phyloP scores from a whole-genome alignment of 2,888 invertebrate species.

The Microchrysa polita region DNA sequence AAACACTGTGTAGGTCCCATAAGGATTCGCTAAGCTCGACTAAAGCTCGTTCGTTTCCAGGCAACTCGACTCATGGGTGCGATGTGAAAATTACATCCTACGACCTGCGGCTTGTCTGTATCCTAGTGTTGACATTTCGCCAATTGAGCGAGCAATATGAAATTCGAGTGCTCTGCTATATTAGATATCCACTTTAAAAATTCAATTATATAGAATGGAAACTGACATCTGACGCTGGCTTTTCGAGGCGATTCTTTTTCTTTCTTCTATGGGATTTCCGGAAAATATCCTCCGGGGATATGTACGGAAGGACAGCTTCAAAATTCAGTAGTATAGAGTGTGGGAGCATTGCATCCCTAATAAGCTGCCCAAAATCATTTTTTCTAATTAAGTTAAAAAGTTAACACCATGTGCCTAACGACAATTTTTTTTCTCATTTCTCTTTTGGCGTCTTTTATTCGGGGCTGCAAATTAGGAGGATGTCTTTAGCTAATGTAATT shows the following conservation, averaged over 20 bases:
- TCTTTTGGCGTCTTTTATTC: not conserved
- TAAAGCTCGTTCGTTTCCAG: not conserved
- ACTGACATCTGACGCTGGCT: constrained; percentile 31
- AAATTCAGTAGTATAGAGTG: not conserved
- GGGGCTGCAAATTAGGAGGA: constrained; percentile 15
- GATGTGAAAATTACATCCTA: not conserved
- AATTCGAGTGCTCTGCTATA: not conserved
- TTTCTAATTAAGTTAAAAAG: constrained; percentile 35
- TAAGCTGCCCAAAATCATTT: constrained; percentile 28
- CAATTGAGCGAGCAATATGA: not conserved
- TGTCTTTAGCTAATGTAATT: constrained; percentile 33
- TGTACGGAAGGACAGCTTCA: no score
- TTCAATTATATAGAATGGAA: constrained; percentile 23
- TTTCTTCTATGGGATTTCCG: no score
- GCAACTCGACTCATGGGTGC: not conserved
- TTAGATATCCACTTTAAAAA: constrained; percentile 31
- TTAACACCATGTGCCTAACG: constrained; percentile 31
- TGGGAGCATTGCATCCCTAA: not conserved
- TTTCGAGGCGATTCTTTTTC: not conserved
- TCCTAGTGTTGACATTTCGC: not conserved
- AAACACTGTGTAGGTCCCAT: not conserved
- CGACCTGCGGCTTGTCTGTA: no score
- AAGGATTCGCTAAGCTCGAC: not conserved
- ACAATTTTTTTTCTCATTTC: not conserved
- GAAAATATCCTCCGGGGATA: no score